Conservation (phyloP, 2,797 vertebrate genomes). For the Argya squamiceps region DNA sequence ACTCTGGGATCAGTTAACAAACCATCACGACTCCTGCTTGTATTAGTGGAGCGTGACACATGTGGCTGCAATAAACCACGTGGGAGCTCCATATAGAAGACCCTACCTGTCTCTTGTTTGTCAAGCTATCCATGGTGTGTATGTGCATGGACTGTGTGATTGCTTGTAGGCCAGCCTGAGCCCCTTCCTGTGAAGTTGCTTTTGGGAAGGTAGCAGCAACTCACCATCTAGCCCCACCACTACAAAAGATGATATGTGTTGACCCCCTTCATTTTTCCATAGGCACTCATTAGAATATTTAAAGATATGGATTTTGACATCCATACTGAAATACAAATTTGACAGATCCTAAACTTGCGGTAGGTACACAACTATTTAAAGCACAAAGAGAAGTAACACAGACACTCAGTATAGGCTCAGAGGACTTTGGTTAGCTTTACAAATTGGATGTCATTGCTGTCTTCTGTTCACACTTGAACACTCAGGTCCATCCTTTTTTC, state of each 20-base stretch:
- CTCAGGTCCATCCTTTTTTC: neutral
- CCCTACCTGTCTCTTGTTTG: neutral
- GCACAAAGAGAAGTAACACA: neutral
- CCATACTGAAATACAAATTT: neutral
- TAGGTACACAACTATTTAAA: neutral
- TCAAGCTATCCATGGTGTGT: neutral
- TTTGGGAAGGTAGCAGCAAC: neutral
- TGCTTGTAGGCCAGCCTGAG: neutral
- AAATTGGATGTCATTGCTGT: neutral
- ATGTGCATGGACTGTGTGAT: neutral
- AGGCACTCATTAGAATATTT: neutral
- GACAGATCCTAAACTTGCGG: neutral
- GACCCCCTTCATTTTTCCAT: neutral
- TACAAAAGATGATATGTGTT: neutral
- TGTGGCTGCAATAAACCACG: neutral
- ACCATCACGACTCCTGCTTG: too few species aligned
- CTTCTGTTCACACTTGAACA: neutral
- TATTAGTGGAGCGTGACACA: too few species aligned
- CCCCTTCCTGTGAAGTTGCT: neutral
- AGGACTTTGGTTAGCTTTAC: neutral
- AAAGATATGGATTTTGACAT: neutral
- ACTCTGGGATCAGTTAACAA: too few species aligned
- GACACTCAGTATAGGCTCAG: neutral
- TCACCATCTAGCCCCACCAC: neutral
- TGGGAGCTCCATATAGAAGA: neutral